Evolutionary conservation across 2,797 vertebrate species (phyloP).

Genomic region (Taenioides sp.): DNA sequence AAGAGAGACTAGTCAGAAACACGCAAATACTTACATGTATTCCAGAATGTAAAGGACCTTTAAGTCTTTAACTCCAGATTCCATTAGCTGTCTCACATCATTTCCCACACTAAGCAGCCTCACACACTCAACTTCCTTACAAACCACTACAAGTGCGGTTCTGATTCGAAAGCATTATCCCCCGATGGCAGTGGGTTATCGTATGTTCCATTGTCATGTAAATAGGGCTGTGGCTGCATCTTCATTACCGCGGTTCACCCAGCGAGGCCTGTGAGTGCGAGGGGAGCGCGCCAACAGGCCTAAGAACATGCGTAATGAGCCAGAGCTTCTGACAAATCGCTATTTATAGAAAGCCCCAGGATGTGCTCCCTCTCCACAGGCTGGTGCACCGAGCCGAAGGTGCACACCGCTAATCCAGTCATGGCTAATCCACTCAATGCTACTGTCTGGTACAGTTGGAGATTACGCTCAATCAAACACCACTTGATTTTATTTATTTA

Average conservation of each 20-base stretch:
- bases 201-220: slow-evolving; percentile 16
- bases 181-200: background rate
- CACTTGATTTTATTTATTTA: slow-evolving; percentile 1
- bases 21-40: no score
- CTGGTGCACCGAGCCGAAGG: slow-evolving; percentile 12
- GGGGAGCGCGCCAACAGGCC: slow-evolving; percentile 23
- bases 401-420: slow-evolving; percentile 11
- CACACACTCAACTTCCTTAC: background rate
- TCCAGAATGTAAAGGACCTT: background rate
- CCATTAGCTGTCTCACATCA: background rate
- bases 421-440: slow-evolving; percentile 10
- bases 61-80: background rate
- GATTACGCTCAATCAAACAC: slow-evolving; percentile 3
- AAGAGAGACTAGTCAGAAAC: no score
- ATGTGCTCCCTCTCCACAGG: slow-evolving; percentile 16
- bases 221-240: slow-evolving; percentile 14
- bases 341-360: slow-evolving; percentile 42
- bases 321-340: slow-evolving; percentile 20
- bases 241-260: slow-evolving; percentile 27
- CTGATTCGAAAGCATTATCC: background rate
- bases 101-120: background rate
- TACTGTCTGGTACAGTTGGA: background rate
- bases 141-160: background rate
- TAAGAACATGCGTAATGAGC: slow-evolving; percentile 45
- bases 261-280: slow-evolving; percentile 12